phyloP scores from a whole-genome alignment of 2,797 vertebrate species.

The Cyprinodon diabolis region DNA sequence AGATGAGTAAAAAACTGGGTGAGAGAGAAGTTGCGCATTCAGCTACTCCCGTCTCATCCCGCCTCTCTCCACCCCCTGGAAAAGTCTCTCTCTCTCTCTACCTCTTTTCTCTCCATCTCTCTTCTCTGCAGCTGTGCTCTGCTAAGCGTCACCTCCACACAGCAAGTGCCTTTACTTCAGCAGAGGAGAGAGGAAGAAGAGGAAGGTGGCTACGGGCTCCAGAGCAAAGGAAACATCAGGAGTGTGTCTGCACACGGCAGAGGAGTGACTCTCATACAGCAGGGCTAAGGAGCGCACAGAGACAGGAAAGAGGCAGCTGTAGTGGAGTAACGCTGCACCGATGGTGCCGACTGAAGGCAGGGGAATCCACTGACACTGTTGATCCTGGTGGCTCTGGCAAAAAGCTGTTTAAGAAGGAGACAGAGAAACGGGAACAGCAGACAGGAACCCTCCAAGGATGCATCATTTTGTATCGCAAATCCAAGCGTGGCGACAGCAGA shows the following conservation, averaged over 20 bases:
- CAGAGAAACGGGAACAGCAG: slow-evolving; percentile 33
- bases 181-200: slow-evolving; percentile 66
- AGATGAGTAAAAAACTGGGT: slow-evolving; percentile 30
- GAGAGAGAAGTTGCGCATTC: slow-evolving; percentile 77
- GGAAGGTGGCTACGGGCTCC: slow-evolving; percentile 45
- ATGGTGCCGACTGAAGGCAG: slow-evolving; percentile 46
- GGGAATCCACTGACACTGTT: slow-evolving; percentile 54
- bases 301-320: slow-evolving; percentile 33
- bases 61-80: slow-evolving; percentile 65
- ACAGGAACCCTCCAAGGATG: slow-evolving; percentile 55
- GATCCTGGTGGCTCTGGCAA: slow-evolving; percentile 58
- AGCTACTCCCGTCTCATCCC: slow-evolving; percentile 45
- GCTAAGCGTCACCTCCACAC: slow-evolving; percentile 75
- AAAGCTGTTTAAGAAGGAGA: slow-evolving; percentile 53
- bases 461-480: slow-evolving; percentile 58
- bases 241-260: slow-evolving; percentile 45
- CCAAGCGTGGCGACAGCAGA: slow-evolving; percentile 61
- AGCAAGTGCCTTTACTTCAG: slow-evolving; percentile 78
- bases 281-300: slow-evolving; percentile 43
- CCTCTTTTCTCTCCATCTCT: slow-evolving; percentile 30
- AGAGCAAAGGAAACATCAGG: slow-evolving; percentile 24
- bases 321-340: slow-evolving; percentile 40
- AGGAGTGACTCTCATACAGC: slow-evolving; percentile 49
- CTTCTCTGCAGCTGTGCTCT: slow-evolving; percentile 79
- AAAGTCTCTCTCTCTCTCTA: slow-evolving; percentile 53